Base-by-base conservation (phyloP, 92 coral and sea anemone genomes). In the Umimayanthus kanabou region DNA sequence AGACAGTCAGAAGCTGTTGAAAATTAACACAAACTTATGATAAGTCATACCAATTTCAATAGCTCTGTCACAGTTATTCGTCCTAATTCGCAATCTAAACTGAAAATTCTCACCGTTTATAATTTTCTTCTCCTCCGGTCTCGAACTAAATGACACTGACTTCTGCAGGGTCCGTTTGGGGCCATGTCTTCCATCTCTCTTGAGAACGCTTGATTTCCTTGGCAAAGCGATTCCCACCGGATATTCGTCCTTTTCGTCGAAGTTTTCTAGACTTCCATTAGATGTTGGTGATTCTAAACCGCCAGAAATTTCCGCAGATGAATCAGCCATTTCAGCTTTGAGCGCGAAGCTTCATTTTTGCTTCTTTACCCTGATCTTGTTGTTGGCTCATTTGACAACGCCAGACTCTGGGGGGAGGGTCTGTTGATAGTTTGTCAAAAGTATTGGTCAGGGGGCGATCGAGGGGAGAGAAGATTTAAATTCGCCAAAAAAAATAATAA, bases 71-170 rank as follows among this genome's bases (percentile, higher is more conserved):
- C 77, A 84, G 50, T 71, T 70, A 16, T 85, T 73, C 58, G 33
- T 77, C 81, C 39, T 79, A 45, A 22, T 76, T 28, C 18, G 3
- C 37, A 80, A 89, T 45, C 49, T 45, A 58, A 47, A 50, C 40
- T 78, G 42, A 70, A 74, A 83, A 74, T 80, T 72, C 99, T 65
- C 75, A 97, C 99, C 99, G 80, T 97, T 97, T 80, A 96, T 97
- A 45, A 95, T 93, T 81, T 96, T 96, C 77, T 95, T 97, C 84
- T 97, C 99, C 86, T 96, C 99, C 30, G 99, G 99, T 53, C 95
- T 92, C 16, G 99, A 95, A 61, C 96, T 95, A 83, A 97, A 97
- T 70, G 99, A 97, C 13, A 97, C 99, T 20, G 99, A 95, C 75
- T 97, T 97, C 76, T 95, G 95, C 70, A 97, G 88, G 15, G 99